Evolutionary conservation across 2,888 invertebrate genomes (phyloP).

Genomic region (Hydrotaea diabolus): DNA sequence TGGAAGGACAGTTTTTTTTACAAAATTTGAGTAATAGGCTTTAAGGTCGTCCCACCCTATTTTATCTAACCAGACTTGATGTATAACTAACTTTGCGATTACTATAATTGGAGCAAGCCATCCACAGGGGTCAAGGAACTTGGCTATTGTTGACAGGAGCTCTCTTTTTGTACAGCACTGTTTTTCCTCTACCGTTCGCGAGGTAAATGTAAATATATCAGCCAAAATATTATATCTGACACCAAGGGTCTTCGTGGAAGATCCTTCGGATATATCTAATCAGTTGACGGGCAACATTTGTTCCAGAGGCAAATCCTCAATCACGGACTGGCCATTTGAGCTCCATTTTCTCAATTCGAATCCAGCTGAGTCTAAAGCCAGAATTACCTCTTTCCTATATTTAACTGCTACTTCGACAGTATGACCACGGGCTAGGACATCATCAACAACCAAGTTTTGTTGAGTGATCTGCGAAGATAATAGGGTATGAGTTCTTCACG

Average conservation of each 20-base stretch:
- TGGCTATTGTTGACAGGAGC: too few species aligned
- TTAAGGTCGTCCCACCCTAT: neutral
- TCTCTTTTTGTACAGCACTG: neutral
- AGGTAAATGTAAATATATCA: neutral
- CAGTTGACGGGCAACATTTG: neutral
- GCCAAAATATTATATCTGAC: neutral
- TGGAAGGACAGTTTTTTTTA: neutral
- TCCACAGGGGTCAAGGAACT: neutral
- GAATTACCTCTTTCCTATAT: too few species aligned
- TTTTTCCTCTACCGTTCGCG: neutral
- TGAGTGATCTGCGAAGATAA: neutral
- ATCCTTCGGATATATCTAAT: too few species aligned
- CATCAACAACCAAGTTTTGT: neutral
- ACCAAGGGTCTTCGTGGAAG: neutral
- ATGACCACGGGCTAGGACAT: neutral
- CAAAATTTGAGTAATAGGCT: neutral
- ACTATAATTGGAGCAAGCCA: neutral
- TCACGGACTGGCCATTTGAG: too few species aligned
- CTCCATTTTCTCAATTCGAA: too few species aligned
- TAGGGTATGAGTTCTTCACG: neutral
- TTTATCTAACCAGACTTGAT: neutral
- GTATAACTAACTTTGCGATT: too few species aligned
- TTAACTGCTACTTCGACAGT: neutral
- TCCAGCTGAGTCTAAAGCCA: too few species aligned
- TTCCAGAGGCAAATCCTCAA: too few species aligned